phyloP scores from a whole-genome alignment of 2,113 vertebrate species.

The Mugil cephalus region DNA sequence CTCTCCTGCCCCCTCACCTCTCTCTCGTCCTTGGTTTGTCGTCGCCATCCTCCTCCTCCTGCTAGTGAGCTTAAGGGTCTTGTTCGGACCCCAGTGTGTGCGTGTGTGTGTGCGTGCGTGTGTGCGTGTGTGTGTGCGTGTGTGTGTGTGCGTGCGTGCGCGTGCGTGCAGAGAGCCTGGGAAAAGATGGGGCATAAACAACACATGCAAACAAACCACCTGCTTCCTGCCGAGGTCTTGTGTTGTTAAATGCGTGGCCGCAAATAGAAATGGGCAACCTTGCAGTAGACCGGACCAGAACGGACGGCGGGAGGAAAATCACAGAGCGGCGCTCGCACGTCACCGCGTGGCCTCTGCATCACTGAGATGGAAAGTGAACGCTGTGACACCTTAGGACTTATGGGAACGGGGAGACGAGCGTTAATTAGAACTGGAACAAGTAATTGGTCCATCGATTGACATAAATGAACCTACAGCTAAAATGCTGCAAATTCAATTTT shows the following conservation, averaged over 20 bases:
- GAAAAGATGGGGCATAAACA: slow-evolving; percentile 76
- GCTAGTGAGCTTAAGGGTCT: slow-evolving; percentile 31
- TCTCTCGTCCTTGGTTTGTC: slow-evolving; percentile 10
- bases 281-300: slow-evolving; percentile 52
- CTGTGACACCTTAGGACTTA: neutral
- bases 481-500: neutral
- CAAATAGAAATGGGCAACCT: slow-evolving; percentile 69
- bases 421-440: neutral
- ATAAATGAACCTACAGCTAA: neutral
- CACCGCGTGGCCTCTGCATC: neutral
- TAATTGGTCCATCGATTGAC: neutral
- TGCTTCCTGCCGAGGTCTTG: slow-evolving; percentile 78
- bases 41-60: slow-evolving; percentile 16
- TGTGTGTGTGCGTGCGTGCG: slow-evolving; percentile 14
- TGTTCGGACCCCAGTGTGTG: slow-evolving; percentile 17
- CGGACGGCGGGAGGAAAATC: slow-evolving; percentile 42
- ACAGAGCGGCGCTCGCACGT: neutral
- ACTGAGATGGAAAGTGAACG: neutral
- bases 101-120: slow-evolving; percentile 11
- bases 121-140: slow-evolving; percentile 5
- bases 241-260: slow-evolving; percentile 71
- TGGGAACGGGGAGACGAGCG: neutral
- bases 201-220: slow-evolving; percentile 74
- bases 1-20: slow-evolving; percentile 13
- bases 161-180: slow-evolving; percentile 41